Conservation (phyloP, 92 coral and sea anemone genomes). For the Zoanthus gigantus region DNA sequence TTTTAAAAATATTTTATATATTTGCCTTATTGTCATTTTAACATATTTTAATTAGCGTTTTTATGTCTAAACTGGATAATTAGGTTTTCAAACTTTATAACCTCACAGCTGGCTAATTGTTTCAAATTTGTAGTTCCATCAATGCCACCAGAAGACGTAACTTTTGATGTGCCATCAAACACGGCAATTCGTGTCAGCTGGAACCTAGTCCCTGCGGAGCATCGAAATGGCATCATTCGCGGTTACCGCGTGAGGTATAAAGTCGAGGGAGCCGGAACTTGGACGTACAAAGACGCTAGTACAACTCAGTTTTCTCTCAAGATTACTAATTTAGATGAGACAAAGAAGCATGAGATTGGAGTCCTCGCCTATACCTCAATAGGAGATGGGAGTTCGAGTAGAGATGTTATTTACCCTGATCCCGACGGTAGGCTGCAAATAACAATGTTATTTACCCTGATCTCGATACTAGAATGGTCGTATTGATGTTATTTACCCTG, state of each 20-base stretch:
- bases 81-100: no score
- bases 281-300: constrained; percentile 43
- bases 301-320: constrained; percentile 40
- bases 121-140: constrained; percentile 63
- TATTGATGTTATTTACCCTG: constrained; percentile 64
- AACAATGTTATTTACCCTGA: constrained; percentile 68
- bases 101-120: no score
- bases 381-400: constrained; percentile 75
- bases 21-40: no score
- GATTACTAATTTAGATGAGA: constrained; percentile 57
- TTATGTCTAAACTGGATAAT: no score
- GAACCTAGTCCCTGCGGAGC: constrained; percentile 62
- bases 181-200: constrained; percentile 52
- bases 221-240: constrained; percentile 73
- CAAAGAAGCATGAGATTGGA: constrained; percentile 69
- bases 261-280: constrained; percentile 39
- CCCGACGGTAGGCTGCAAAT: constrained; percentile 55
- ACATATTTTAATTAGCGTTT: no score
- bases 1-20: no score
- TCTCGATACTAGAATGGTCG: constrained; percentile 43
- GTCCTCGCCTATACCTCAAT: constrained; percentile 78
- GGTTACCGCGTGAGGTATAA: constrained; percentile 79
- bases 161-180: constrained; percentile 62
- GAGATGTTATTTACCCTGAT: constrained; percentile 69
- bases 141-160: constrained; percentile 70